These are phyloP conservation scores for Pyrochroa serraticornis DNA, from an alignment of 2,888 invertebrate species.

Conservation along the genomic window DNA sequence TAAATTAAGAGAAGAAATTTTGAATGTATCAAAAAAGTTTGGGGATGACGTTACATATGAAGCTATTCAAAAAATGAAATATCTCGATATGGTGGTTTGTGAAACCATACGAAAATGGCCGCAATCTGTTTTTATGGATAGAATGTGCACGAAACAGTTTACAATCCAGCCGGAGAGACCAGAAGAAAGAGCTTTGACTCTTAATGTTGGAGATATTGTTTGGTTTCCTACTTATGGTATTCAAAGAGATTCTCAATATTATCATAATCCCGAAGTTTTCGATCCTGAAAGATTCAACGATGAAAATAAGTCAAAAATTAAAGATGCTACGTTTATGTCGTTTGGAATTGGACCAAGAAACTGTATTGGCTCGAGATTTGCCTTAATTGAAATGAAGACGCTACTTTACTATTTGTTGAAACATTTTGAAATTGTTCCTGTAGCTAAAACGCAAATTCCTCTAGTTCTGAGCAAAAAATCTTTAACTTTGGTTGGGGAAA, in stretches of 20 bases:
- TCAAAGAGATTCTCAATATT: constrained; percentile 62
- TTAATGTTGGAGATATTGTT: constrained; percentile 60
- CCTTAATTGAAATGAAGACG: constrained; percentile 26
- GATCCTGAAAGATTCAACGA: constrained; percentile 59
- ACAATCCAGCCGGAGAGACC: constrained; percentile 53
- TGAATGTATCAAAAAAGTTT: too few relatives aligned
- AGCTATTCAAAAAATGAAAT: constrained; percentile 41
- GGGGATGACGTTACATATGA: constrained; percentile 38
- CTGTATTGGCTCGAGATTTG: constrained; percentile 47
- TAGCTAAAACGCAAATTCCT: constrained; percentile 28
- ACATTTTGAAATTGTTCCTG: constrained; percentile 28
- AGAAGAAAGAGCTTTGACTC: constrained; percentile 32
- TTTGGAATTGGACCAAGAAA: constrained; percentile 54
- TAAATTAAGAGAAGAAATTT: too few relatives aligned
- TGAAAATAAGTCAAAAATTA: constrained; percentile 46
- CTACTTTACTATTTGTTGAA: constrained; percentile 23
- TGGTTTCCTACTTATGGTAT: constrained; percentile 60
- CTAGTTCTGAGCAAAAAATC: constrained; percentile 14
- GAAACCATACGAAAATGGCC: constrained; percentile 59
- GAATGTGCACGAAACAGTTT: too few relatives aligned
- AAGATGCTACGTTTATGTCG: constrained; percentile 48
- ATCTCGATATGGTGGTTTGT: constrained; percentile 44
- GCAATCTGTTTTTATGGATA: too few relatives aligned
- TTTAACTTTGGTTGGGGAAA: constrained; percentile 7
- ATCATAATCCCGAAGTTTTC: constrained; percentile 61